Evolutionary conservation across 2,113 vertebrate species (phyloP), one percentile per base, ranked within the genome.

Genomic region (Pycnonotus jocosus): DNA sequence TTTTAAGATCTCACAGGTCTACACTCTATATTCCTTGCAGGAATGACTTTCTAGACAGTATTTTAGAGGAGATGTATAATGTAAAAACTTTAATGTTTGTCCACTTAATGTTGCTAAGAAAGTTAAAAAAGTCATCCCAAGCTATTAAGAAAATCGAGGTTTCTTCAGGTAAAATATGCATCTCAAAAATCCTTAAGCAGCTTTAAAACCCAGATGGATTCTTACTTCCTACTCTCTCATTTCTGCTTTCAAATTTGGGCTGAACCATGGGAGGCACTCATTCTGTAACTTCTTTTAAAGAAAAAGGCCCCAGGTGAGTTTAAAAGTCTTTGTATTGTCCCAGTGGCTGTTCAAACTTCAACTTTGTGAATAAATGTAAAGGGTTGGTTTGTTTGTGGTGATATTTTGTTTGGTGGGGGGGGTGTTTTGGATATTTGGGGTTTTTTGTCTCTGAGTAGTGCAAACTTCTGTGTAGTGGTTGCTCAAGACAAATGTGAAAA

Each of bases 381-480:
- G 12, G 22, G 15, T 61, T 45, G 19, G 12, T 35, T 44, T 18
- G n/a, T n/a, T 45, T 19, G 15, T 38, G 18, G 38, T 20, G 27
- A 11, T 38, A 51, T 47, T 47, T 31, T 60, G 13, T 64, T 54
- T 47, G 11, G 7, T 47, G 23, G 12, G 30, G 11, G 5, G 9
- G 1, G 24, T 47, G 47, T 57, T 74, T 21, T 48, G 30, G 15
- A 5, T 35, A 9, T 45, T 37, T 10, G 8, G 18, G 21, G 0
- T 0, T 11, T 38, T 31, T 56, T 22, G 13, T 4, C 3, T n/a
- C 8, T 0, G 0, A 14, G 30, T 47, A 24, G 6, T 31, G 12
- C 31, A 8, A 70, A 53, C 2, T 31, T 72, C 3, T 53, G 3
- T 56, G 11, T 79, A n/a, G 10, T n/a, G 50, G 10, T 4, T 90